Evolutionary conservation across 2,797 vertebrate species (phyloP), one percentile per base, ranked within the genome.

Genomic region (Ctenochaetus hawaiiensis): DNA sequence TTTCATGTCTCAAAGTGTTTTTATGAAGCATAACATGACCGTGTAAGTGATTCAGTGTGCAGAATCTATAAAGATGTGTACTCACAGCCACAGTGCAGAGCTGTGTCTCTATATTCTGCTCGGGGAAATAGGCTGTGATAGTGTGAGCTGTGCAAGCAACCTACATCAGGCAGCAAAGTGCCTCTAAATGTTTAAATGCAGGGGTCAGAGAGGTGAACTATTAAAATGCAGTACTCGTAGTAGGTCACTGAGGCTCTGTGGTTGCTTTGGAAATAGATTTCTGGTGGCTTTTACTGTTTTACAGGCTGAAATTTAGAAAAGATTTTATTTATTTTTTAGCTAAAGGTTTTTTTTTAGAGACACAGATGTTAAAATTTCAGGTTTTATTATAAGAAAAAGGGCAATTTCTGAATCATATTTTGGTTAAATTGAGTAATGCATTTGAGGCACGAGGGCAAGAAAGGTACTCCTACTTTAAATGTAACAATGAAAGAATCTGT

Each of bases 121-220:
- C 11, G 2, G 69, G 80, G 78, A 87, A 86, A 88, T 78, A 67
- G 80, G 85, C 56, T 83, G 59, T 39, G 63, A 61, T 74, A 67
- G 72, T 59, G 78, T 68, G 63, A 76, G 75, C 58, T 20, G 73
- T 67, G 61, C 13, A 1, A 64, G 82, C 75, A 84, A 63, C 77
- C 69, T 77, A 80, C 68, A 85, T 85, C 67, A 73, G 77, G 72
- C 84, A 72, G 82, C 74, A 82, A 85, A 87, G 80, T 76, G 87
- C 77, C 77, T 80, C 48, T 80, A 70, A 87, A 82, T 85, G 80
- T 86, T 89, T 80, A 81, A 91, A 87, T 58, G 78, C 77, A 77
- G 74, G 86, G 84, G 87, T 72, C 71, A 68, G 41, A 0, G 54
- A 80, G 88, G 84, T 86, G 82, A 90, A 72, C 76, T 68, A 56